Percentiles rank a stretch among this genome's conserved stretches.
phyloP scores from a whole-genome alignment of 2,888 invertebrate genomes.

The Himalopsyche anomala region DNA sequence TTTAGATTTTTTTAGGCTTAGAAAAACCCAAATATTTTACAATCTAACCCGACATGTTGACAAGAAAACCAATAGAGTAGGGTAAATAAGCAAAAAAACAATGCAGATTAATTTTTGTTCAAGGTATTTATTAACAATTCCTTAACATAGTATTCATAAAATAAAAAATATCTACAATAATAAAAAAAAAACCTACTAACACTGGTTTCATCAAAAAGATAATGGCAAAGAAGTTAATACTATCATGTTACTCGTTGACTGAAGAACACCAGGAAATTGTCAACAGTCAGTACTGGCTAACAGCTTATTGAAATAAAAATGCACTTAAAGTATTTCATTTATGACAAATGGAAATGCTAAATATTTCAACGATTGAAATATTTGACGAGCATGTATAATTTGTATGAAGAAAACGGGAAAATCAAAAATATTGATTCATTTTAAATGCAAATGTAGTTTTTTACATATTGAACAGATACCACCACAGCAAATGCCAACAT shows the following conservation, averaged over 20 bases:
- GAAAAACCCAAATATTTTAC: too few relatives aligned
- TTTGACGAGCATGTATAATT: too few relatives aligned
- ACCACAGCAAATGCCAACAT: background rate
- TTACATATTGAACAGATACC: too few relatives aligned
- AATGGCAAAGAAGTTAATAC: background rate
- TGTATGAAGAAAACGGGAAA: too few relatives aligned
- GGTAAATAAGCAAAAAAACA: background rate
- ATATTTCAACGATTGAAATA: too few relatives aligned
- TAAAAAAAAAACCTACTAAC: background rate
- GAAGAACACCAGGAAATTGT: conserved; percentile 13
- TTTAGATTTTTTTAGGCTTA: too few relatives aligned
- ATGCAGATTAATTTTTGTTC: background rate
- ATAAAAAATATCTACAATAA: conserved; percentile 27
- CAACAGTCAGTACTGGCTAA: background rate
- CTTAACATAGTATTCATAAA: conserved; percentile 16
- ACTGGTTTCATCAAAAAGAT: background rate
- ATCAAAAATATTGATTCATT: background rate
- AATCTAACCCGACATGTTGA: too few relatives aligned
- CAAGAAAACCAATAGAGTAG: too few relatives aligned
- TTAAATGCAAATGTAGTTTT: background rate
- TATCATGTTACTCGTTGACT: background rate
- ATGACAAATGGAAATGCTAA: too few relatives aligned
- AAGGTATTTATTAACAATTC: conserved; percentile 1
- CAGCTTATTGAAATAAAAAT: conserved; percentile 2
- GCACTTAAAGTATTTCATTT: background rate